A percentile compares a stretch with the other conserved stretches of the same genome.
Evolutionary conservation across 2,797 vertebrate genomes (phyloP).

Genomic region (Cyclura pinguis): DNA sequence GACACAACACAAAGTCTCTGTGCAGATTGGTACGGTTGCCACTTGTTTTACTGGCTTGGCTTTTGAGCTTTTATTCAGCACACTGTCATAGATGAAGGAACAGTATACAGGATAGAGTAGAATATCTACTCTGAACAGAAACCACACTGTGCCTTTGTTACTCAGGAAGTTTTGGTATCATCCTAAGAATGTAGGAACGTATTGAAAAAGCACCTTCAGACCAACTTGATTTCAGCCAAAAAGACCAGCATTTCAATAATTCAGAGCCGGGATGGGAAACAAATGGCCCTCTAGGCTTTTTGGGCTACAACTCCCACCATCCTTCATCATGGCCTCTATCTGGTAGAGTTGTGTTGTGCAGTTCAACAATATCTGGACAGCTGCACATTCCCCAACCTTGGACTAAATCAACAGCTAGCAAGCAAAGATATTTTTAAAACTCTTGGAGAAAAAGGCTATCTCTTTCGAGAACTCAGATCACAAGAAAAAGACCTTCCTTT

Average conservation of each 20-base stretch:
- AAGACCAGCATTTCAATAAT: neutral
- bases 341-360: no score
- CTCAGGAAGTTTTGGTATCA: neutral
- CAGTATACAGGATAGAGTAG: no score
- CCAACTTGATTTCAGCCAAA: neutral
- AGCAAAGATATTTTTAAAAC: neutral
- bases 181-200: neutral
- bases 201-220: neutral
- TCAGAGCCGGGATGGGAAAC: neutral
- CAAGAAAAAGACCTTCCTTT: rapidly evolving
- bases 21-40: neutral
- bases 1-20: neutral
- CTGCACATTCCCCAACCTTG: neutral
- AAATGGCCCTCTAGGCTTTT: neutral
- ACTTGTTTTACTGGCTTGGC: neutral
- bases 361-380: neutral
- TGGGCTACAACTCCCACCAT: no score
- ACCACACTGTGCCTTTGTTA: neutral
- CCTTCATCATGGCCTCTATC: no score
- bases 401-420: slow-evolving; percentile 10
- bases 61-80: neutral
- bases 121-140: neutral
- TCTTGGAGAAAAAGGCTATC: neutral
- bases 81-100: no score
- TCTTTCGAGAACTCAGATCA: neutral